Evolutionary conservation across 2,797 vertebrate species (phyloP), one percentile per base, ranked within the genome.

Genomic region (Anguilla marmorata): DNA sequence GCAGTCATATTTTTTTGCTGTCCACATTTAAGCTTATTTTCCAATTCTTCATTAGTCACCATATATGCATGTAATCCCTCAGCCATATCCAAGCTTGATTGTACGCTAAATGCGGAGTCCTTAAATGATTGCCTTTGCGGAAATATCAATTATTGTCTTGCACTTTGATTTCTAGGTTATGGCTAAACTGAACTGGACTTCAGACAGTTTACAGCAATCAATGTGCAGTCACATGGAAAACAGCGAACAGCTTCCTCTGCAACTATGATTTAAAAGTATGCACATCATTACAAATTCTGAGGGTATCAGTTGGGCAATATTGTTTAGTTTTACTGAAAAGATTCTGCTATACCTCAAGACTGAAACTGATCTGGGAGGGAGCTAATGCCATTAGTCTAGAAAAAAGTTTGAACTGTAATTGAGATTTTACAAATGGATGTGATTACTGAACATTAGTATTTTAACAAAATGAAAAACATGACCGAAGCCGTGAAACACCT

Each of bases 41-140:
- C 88, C 86, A 90, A 92, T 90, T 92, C 90, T 83, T 90, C 79
- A 84, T 91, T 89, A 16, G 86, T 88, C 30, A 74, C 30, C 27
- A 11, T 63, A 24, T 63, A 24, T 63, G 58, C 58, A 63, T 19
- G 19, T 4, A 16, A 63, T 69, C 21, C 24, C n/a, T 69, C 7
- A 33, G 30, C 8, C 8, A 16, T 27, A 11, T 37, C 8, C 4
- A 0, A 9, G 30, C 24, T 74, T 74, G 30, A 33, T 7, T 74
- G 9, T 11, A 30, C 9, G 33, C n/a, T 41, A 0, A 72, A 3
- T n/a, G 63, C 24, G 21, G 19, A 4, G 63, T 66, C 4, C 27
- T 30, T 11, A 9, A 14, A 8, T 72, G 69, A 72, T 1, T 33
- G 21, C 8, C 27, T 74, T 5, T 11, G 69, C 69, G 33, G 27